Percentiles rank a stretch among this genome's conserved stretches.
Evolutionary conservation across 2,113 vertebrate species (phyloP).

Genomic region (Clupea harengus): DNA sequence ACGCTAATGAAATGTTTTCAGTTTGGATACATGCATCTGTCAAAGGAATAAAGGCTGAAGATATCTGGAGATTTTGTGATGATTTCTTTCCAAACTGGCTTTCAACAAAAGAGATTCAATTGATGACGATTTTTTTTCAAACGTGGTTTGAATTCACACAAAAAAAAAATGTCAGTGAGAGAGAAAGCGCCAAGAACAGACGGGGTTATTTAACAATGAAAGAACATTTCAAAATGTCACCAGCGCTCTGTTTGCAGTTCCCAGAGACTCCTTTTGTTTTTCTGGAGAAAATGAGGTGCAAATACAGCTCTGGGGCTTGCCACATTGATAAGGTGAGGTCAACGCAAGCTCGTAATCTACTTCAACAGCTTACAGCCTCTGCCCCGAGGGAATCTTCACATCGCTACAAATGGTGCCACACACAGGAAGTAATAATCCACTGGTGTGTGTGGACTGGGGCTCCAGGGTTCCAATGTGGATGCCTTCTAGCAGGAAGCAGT

Average conservation of each 20-base stretch:
- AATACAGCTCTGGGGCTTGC: conserved; percentile 47
- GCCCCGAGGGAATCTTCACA: conserved; percentile 41
- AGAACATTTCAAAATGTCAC: background rate
- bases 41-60: too few species aligned
- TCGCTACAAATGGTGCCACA: conserved; percentile 48
- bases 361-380: conserved; percentile 56
- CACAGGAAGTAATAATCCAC: conserved; percentile 46
- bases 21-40: too few species aligned
- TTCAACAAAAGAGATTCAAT: too few species aligned
- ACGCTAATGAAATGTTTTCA: too few species aligned
- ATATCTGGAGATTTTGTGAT: too few species aligned
- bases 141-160: background rate
- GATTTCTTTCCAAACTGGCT: too few species aligned
- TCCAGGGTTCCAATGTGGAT: conserved; percentile 22
- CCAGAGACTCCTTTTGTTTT: conserved; percentile 43
- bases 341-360: conserved; percentile 56
- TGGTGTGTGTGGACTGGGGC: conserved; percentile 40
- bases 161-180: background rate
- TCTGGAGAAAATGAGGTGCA: conserved; percentile 48
- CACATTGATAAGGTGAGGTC: conserved; percentile 61
- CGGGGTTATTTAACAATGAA: background rate
- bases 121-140: too few species aligned
- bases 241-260: conserved; percentile 20
- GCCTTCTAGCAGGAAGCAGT: conserved; percentile 15
- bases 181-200: background rate